Evolutionary conservation across 2,113 vertebrate genomes (phyloP).

Genomic region (Terrapene triunguis): DNA sequence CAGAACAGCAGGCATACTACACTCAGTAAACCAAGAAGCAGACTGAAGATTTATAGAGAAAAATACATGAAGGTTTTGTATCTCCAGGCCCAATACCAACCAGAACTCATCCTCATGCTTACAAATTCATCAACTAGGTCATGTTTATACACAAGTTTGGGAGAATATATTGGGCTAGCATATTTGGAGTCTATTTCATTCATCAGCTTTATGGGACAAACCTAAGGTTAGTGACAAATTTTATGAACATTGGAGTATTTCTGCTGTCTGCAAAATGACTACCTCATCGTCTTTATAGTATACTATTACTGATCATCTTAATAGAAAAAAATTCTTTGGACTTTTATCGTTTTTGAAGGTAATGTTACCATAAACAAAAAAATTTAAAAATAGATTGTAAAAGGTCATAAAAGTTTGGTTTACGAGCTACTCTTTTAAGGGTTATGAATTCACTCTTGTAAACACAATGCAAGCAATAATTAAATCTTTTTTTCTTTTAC

Average conservation of each 20-base stretch:
- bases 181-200: neutral
- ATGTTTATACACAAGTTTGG: neutral
- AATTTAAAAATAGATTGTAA: constrained; percentile 7
- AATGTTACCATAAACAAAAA: neutral
- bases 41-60: neutral
- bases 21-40: neutral
- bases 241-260: neutral
- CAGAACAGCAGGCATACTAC: neutral
- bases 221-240: neutral
- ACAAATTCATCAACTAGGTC: neutral
- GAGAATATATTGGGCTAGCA: neutral
- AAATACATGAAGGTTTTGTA: neutral
- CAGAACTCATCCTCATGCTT: neutral
- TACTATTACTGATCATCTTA: neutral
- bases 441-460: constrained; percentile 1
- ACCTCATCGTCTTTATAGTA: neutral
- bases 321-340: neutral
- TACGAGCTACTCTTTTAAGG: neutral
- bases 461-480: constrained; percentile 38
- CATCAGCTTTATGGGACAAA: neutral
- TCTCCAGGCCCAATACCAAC: neutral
- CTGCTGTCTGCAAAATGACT: neutral
- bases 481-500: constrained; percentile 14
- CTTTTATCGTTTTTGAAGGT: neutral
- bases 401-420: neutral